These are phyloP conservation scores for Amphipyra berbera DNA, from an alignment of 2,888 invertebrate species.

Conservation along the genomic window DNA sequence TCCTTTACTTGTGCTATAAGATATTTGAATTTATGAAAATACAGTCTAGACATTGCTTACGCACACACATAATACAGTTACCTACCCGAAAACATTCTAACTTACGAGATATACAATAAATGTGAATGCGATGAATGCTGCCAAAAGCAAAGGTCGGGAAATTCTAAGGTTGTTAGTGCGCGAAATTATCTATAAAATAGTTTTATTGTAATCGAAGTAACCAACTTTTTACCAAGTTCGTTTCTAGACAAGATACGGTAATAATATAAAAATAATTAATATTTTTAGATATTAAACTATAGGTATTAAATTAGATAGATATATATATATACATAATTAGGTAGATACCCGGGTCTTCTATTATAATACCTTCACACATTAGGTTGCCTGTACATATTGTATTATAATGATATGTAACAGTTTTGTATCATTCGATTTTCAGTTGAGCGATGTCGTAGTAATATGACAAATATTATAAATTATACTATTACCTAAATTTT, in stretches of 20 bases:
- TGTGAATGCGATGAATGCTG: too few species aligned
- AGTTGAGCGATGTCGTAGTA: conserved; percentile 11
- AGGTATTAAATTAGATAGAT: neutral
- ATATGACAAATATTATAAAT: conserved; percentile 1
- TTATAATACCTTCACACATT: neutral
- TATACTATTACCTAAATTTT: neutral
- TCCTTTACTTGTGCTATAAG: too few species aligned
- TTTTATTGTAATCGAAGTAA: neutral
- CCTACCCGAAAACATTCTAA: neutral
- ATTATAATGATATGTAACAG: conserved; percentile 31
- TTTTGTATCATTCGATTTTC: conserved; percentile 27
- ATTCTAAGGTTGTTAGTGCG: neutral
- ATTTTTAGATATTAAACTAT: neutral
- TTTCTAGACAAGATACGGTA: conserved; percentile 3
- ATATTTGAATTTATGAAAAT: too few species aligned
- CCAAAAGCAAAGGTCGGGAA: neutral
- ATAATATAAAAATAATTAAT: conserved; percentile 1
- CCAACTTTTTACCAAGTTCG: neutral
- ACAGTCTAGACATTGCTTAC: neutral
- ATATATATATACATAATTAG: too few species aligned
- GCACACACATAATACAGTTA: neutral
- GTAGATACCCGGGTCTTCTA: conserved; percentile 1
- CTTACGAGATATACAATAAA: neutral
- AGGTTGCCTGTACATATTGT: neutral
- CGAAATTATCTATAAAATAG: neutral